phyloP scores from a whole-genome alignment of 2,888 invertebrate genomes.

The Chrysina gloriosa region DNA sequence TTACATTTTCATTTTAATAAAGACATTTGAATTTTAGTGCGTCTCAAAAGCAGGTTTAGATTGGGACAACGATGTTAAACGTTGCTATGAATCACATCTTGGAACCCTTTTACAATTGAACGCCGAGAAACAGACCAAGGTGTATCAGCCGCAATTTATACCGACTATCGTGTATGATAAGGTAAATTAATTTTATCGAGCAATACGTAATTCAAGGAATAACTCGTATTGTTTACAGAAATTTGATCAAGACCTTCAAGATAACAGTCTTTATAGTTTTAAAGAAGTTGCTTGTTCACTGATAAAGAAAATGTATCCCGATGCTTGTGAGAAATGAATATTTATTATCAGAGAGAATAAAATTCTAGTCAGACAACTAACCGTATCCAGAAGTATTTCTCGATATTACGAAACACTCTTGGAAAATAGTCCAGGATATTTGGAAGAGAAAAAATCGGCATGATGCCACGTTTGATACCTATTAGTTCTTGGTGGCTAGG shows the following conservation, averaged over 20 bases:
- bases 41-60: constrained; percentile 61
- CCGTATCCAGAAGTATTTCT: too few relatives aligned
- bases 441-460: too few relatives aligned
- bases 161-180: constrained; percentile 68
- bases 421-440: too few relatives aligned
- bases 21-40: constrained; percentile 61
- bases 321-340: neutral
- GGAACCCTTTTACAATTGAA: constrained; percentile 66
- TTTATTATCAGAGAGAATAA: too few relatives aligned
- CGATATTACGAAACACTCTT: too few relatives aligned
- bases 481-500: too few relatives aligned
- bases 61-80: constrained; percentile 56
- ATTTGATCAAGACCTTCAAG: constrained; percentile 38
- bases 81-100: constrained; percentile 62
- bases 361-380: too few relatives aligned
- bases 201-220: neutral
- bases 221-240: constrained; percentile 16
- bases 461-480: too few relatives aligned
- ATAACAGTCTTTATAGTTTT: constrained; percentile 35
- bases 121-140: constrained; percentile 66
- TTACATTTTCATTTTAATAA: neutral
- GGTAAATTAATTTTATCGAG: constrained; percentile 56
- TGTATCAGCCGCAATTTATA: constrained; percentile 65
- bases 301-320: neutral
- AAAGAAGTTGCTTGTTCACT: constrained; percentile 26